Base-by-base conservation (phyloP, 2,113 vertebrate species). In the Anthoscopus minutus region DNA sequence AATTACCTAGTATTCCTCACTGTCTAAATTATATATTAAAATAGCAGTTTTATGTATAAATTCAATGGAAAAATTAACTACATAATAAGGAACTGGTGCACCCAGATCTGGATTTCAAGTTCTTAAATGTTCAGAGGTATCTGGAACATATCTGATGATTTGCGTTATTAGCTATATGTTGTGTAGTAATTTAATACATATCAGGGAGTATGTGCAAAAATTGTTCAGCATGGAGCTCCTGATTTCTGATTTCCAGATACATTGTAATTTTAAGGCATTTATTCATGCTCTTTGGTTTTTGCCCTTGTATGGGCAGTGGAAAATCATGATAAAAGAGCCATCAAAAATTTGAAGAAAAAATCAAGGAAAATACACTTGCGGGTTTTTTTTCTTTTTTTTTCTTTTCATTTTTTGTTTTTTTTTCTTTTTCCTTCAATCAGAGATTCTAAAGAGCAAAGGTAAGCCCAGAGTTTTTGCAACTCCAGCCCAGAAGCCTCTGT, bases 301-400 rank as follows among this genome's bases (percentile, higher is more conserved):
- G 14, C 9, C 30, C 15, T 50, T 50, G 11, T 65, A 66, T 62
- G 16, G 1, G 4, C n/a, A 37, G 38, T 73, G 4, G 47, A 89
- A 92, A 89, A 72, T 47, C 7, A 23, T 31, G 1, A 37, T 50
- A 66, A 84, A 86, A 88, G n/a, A 83, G 15, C 3, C 33, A 85
- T 23, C 27, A 40, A 57, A 54, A 64, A 13, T 9, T 3, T 20
- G 37, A 74, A 50, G 40, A 84, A 94, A 80, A 85, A 12, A 25
- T 53, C 13, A 61, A 83, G 42, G 44, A 65, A 93, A 84, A 70
- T 16, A n/a, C 15, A 31, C 8, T 57, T 51, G 1, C 4, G 5
- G 2, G 5, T 15, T 11, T 25, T 27, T 35, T 2, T 9, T 20
- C 8, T 18, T 15, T 1, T 9, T 20, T 10, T 13, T 3, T 4